Conservation (phyloP, 2,113 vertebrate genomes). For the Scomber scombrus region DNA sequence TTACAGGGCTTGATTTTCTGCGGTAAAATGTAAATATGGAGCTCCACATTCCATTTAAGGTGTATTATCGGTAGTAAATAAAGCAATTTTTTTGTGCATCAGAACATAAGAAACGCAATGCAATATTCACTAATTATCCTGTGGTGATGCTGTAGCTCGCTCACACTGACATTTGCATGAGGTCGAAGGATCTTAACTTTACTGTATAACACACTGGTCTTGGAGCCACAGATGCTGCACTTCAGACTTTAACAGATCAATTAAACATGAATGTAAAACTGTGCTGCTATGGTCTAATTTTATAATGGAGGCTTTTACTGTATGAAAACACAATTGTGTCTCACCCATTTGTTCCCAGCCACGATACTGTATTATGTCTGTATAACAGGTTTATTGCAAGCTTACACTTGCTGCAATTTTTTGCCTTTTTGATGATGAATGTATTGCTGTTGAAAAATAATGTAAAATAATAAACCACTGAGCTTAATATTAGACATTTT, state of each 20-base stretch:
- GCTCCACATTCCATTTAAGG: too few species aligned
- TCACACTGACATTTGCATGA: not conserved
- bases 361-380: not conserved
- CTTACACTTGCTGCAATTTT: conserved; percentile 9
- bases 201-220: conserved; percentile 5
- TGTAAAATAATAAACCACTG: not conserved
- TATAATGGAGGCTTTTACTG: not conserved
- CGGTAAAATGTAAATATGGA: too few species aligned
- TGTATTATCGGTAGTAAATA: too few species aligned
- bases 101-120: not conserved
- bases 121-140: not conserved
- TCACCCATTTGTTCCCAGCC: not conserved
- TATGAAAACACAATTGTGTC: conserved; percentile 1
- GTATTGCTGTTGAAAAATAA: conserved; percentile 1
- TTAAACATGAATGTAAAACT: conserved; percentile 62
- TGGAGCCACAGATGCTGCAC: not conserved
- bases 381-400: not conserved
- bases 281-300: conserved; percentile 44
- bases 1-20: too few species aligned
- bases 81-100: not conserved
- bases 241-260: not conserved
- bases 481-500: not conserved
- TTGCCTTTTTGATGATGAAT: not conserved
- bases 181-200: not conserved
- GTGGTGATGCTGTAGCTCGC: not conserved